A percentile compares a stretch with the other conserved stretches of the same genome.
phyloP scores from a whole-genome alignment of 2,113 vertebrate genomes.

The Corythaeola cristata region DNA sequence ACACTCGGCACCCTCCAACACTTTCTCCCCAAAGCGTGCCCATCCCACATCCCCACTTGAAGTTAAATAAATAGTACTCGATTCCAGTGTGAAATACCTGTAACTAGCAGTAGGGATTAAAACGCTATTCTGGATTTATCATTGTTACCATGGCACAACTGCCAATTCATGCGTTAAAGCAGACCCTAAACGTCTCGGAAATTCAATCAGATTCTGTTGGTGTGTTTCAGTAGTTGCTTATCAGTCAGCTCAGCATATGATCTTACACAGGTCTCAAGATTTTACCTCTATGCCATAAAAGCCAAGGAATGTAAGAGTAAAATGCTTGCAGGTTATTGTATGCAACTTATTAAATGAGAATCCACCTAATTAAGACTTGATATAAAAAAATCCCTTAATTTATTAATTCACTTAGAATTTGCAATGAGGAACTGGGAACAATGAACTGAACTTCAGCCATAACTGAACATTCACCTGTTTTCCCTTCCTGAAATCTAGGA shows the following conservation, averaged over 20 bases:
- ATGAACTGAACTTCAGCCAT: not conserved
- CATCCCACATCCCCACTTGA: accelerated
- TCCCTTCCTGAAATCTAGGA: not conserved
- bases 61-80: not conserved
- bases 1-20: not conserved
- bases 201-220: too few species aligned
- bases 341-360: not conserved
- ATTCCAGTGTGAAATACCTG: not conserved
- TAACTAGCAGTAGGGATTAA: not conserved
- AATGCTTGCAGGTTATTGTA: not conserved
- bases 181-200: not conserved
- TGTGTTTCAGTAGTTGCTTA: not conserved
- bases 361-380: not conserved
- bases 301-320: not conserved
- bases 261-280: not conserved
- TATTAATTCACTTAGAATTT: not conserved
- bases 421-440: not conserved
- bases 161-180: not conserved
- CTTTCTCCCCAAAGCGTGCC: too few species aligned
- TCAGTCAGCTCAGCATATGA: not conserved
- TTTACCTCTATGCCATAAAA: not conserved
- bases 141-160: not conserved
- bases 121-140: not conserved
- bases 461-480: not conserved
- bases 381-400: not conserved